phyloP scores from a whole-genome alignment of 1,140 invertebrate species.

The Nasonia longicornis region DNA sequence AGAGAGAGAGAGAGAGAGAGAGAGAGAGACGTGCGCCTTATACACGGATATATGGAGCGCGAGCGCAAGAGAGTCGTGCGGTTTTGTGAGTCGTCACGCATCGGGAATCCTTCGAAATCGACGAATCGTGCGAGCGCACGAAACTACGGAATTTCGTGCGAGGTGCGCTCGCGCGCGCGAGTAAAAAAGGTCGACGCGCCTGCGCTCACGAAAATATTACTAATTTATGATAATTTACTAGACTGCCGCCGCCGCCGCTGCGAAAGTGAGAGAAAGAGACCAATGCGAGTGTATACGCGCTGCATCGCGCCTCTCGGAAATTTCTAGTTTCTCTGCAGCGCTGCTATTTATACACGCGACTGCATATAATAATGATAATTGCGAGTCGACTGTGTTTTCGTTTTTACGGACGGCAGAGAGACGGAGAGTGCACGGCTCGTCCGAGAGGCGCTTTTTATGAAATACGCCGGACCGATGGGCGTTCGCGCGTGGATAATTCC shows the following conservation, averaged over 20 bases:
- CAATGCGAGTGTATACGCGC: constrained; percentile 37
- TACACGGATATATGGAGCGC: constrained; percentile 24
- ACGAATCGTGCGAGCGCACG: constrained; percentile 58
- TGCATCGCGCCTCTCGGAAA: constrained; percentile 37
- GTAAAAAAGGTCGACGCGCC: constrained; percentile 12
- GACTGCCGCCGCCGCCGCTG: constrained; percentile 43
- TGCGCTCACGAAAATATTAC: constrained; percentile 59
- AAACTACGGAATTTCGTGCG: constrained; percentile 56
- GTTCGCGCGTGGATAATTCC: constrained; percentile 27
- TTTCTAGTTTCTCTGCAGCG: constrained; percentile 13
- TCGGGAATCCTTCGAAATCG: constrained; percentile 54
- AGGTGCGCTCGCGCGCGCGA: constrained; percentile 37
- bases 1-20: background rate
- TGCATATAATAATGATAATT: constrained; percentile 46
- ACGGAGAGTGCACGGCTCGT: background rate
- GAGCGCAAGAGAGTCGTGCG: constrained; percentile 39
- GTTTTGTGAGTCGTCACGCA: constrained; percentile 57
- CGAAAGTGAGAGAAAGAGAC: constrained; percentile 8
- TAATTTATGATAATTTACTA: constrained; percentile 64
- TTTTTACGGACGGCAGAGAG: background rate
- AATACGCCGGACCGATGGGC: constrained; percentile 6
- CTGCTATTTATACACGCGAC: constrained; percentile 45
- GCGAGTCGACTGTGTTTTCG: constrained; percentile 4
- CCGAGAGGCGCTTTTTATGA: background rate
- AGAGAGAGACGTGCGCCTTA: background rate